Base-by-base conservation (phyloP, 1,140 invertebrate genomes). In the Orius laevigatus region DNA sequence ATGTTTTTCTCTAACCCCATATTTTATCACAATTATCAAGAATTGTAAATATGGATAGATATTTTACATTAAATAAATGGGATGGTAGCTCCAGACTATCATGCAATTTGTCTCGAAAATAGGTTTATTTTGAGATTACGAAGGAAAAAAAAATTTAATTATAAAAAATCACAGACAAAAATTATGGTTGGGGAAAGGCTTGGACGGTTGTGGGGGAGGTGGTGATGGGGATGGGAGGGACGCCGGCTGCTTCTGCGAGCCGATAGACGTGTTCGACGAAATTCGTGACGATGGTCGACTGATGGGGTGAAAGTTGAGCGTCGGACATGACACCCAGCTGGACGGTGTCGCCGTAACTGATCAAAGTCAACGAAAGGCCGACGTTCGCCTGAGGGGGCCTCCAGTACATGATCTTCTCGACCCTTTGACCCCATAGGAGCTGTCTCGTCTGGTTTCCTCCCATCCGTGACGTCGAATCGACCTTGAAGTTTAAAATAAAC, bases 301-400 rank as follows among this genome's bases (percentile, higher is more conserved):
- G 72, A 35, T 72, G 62, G 0, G 81, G 81, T 1, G 72, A 68
- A 20, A 84, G 63, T 49, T 78, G 70, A 0, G 79, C 75, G 56
- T 85, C 82, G 1, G 74, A 72, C 80, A 86, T 85, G 1, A 85
- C 74, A 1, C 75, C 77, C 1, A 86, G 60, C 10, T 75, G 70
- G 3, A 82, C 72, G 12, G 70, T 69, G 48, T 75, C 74, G 0
- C 72, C 75, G 59, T 82, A 82, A 51, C 75, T 75, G 55, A 84
- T 80, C 2, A 84, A 64, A 44, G 81, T 83, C 52, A 85, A 62
- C 0, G 81, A 84, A 56, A 84, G 70, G 60, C 82, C 76, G 35
- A 81, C 81, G 60, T 85, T 85, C 18, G 80, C 79, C 62, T 84
- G 82, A 2, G 80, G 79, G 19, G 83, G 81, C 53, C 79, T 69